Percentiles rank a stretch among this genome's conserved stretches.
Conservation (phyloP, 2,113 vertebrate genomes). For the Peromyscus californicus region DNA sequence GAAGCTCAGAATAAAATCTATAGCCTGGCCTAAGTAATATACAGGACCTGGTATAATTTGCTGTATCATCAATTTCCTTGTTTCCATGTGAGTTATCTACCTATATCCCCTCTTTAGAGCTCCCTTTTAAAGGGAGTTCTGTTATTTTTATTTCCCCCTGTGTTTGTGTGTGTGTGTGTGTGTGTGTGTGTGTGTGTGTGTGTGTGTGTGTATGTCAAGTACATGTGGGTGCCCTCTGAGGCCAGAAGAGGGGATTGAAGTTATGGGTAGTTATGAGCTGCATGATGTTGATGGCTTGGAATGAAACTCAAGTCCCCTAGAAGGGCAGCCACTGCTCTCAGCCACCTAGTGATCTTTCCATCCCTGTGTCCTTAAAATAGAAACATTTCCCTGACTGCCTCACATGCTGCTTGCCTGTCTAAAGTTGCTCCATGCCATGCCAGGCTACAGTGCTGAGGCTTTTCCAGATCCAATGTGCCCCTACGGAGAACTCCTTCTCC, state of each 20-base stretch:
- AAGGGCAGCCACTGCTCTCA: neutral
- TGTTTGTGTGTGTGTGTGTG: neutral
- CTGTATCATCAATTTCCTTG: neutral
- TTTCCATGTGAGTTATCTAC: neutral
- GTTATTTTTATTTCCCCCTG: neutral
- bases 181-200: neutral
- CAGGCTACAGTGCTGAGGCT: neutral
- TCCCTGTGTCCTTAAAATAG: neutral
- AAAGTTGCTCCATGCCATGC: neutral
- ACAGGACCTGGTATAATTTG: neutral
- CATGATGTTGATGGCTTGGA: no score
- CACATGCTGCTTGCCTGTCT: neutral
- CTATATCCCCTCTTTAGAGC: neutral
- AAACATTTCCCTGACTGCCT: neutral
- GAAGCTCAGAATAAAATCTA: slow-evolving; percentile 19
- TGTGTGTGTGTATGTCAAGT: neutral
- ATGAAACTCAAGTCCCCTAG: neutral
- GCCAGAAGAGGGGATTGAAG: neutral
- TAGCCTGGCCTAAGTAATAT: neutral
- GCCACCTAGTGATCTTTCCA: neutral
- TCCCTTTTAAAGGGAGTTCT: neutral
- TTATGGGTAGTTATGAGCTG: neutral
- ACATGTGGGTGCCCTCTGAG: neutral
- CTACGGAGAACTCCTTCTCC: neutral
- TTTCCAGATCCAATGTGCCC: neutral